Evolutionary conservation across 2,888 invertebrate genomes (phyloP), one percentile per base, ranked within the genome.

Genomic region (Muschampia plurimacula): DNA sequence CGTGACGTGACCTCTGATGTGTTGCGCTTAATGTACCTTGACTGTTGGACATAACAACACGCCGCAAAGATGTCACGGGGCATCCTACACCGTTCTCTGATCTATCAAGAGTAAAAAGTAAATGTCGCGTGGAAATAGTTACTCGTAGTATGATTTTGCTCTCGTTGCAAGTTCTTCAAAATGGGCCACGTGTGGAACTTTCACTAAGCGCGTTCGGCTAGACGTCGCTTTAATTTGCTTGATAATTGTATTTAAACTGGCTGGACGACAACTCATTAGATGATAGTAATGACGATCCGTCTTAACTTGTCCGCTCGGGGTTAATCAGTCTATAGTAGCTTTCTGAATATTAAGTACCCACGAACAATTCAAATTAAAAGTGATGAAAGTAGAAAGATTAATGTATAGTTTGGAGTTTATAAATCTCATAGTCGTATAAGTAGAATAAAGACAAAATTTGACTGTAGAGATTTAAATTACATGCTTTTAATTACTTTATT

Each of bases 171-270:
- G 59, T 68, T 64, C 67, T 77, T 82, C 55, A 64, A 89, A 87
- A 88, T 87, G 82, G 88, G 85, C 77, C 88, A 86, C 79, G 84
- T 85, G 87, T 89, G 87, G 87, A 89, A 88, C 84, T 84, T 93
- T 93, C 93, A 92, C 93, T 92, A 82, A 84, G 78, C 87, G 82
- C 81, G 86, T 87, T 86, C 84, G 83, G 80, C 83, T 83, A 79
- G 84, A 82, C 84, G 81, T 80, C 81, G 82, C 81, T 83, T 84
- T 91, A 89, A 91, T 92, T 87, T 91, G 81, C 74, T 80, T 80
- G 84, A 84, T 90, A 85, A 69, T 69, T 72, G 63, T 77, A 75
- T 73, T 76, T 77, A 76, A 70, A 62, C 41, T 57, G 13, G 32
- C 46, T 59, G 60, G 49, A 72, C 59, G 66, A 60, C 66, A 72